Conservation (phyloP, 2,113 vertebrate genomes). For the Stomatorhinus ivindoensis region DNA sequence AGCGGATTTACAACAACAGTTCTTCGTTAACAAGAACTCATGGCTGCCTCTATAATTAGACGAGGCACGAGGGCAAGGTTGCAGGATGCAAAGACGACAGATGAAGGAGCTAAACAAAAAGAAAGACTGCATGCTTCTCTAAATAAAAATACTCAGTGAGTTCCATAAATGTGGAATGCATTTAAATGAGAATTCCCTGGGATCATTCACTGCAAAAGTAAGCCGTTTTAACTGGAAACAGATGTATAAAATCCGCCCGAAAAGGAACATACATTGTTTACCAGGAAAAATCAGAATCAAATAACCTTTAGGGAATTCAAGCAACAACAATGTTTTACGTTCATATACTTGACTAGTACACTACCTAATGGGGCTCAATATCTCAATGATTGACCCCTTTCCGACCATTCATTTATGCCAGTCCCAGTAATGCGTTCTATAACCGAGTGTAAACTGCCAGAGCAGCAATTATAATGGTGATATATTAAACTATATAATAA, state of each 20-base stretch:
- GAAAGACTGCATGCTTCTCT: not conserved
- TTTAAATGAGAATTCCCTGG: not conserved
- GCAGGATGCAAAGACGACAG: not conserved
- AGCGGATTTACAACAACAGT: not conserved
- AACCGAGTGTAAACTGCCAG: not conserved
- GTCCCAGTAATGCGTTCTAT: not conserved
- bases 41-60: not conserved
- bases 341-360: not conserved
- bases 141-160: not conserved
- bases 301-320: not conserved
- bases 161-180: not conserved
- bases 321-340: not conserved
- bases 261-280: not conserved
- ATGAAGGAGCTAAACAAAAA: not conserved
- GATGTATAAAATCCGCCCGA: not conserved
- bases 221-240: not conserved
- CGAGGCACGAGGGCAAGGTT: not conserved
- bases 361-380: not conserved
- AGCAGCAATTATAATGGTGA: not conserved
- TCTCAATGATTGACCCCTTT: not conserved
- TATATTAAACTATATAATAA: not conserved
- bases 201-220: not conserved
- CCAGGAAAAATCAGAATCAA: not conserved
- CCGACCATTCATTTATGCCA: not conserved
- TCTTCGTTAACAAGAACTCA: not conserved